phyloP scores from a whole-genome alignment of 2,888 invertebrate genomes.

The Coenonympha glycerion region DNA sequence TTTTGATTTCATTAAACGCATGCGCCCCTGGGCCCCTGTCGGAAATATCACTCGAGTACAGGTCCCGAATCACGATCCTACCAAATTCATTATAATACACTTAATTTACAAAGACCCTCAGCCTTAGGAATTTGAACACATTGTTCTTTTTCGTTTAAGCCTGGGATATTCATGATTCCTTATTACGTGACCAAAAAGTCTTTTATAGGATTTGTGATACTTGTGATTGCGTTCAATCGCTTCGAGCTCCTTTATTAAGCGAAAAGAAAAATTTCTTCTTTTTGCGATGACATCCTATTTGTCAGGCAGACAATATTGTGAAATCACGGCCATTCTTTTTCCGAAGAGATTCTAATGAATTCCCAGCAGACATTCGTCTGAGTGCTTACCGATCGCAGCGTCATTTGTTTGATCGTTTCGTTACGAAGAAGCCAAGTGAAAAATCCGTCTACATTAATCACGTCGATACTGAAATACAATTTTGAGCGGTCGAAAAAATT shows the following conservation, averaged over 20 bases:
- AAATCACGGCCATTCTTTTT: conserved; percentile 42
- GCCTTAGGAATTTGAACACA: conserved; percentile 33
- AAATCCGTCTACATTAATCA: conserved; percentile 71
- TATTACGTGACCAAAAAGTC: conserved; percentile 50
- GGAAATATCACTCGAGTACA: conserved; percentile 73
- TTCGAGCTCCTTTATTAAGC: conserved; percentile 29
- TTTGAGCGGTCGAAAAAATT: conserved; percentile 66
- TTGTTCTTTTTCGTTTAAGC: conserved; percentile 31
- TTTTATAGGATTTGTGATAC: conserved; percentile 47
- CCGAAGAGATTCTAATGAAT: conserved; percentile 53
- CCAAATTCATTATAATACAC: conserved; percentile 55
- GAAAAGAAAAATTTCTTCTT: conserved; percentile 30
- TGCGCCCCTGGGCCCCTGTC: conserved; percentile 71
- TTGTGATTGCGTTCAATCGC: conserved; percentile 39
- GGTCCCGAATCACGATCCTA: conserved; percentile 56
- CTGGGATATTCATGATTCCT: conserved; percentile 27
- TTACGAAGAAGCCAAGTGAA: conserved; percentile 61
- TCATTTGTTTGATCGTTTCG: conserved; percentile 66
- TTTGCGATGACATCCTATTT: conserved; percentile 38
- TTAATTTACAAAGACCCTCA: conserved; percentile 38
- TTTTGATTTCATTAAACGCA: conserved; percentile 76
- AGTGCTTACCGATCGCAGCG: conserved; percentile 57
- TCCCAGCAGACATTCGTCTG: conserved; percentile 53
- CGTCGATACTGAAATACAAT: conserved; percentile 67
- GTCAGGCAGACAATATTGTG: conserved; percentile 42